phyloP scores from a whole-genome alignment of 2,797 vertebrate genomes.

The Ambastaia sidthimunki region DNA sequence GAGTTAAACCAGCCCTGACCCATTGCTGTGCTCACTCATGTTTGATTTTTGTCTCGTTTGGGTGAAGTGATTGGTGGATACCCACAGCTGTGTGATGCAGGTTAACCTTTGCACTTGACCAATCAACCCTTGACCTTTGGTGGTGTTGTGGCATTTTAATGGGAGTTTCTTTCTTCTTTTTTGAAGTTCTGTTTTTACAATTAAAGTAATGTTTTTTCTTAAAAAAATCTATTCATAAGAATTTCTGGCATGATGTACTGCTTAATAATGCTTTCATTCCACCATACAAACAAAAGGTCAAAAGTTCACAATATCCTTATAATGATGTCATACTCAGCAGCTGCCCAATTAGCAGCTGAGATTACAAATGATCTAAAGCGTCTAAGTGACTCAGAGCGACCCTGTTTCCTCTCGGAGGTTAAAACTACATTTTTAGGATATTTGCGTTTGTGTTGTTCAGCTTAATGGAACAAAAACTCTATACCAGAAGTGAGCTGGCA shows the following conservation, averaged over 20 bases:
- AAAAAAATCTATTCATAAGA: neutral
- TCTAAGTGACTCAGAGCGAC: neutral
- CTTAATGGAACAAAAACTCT: neutral
- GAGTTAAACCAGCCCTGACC: constrained; percentile 50
- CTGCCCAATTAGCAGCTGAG: constrained; percentile 41
- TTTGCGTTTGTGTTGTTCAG: constrained; percentile 5
- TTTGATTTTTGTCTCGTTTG: constrained; percentile 64
- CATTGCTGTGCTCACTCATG: constrained; percentile 50
- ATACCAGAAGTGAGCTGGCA: neutral
- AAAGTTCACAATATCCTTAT: neutral
- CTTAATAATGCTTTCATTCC: neutral
- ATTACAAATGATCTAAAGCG: constrained; percentile 15
- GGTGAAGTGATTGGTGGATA: constrained; percentile 61
- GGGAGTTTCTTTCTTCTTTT: constrained; percentile 1
- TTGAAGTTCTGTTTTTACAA: neutral
- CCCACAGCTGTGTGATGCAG: constrained; percentile 57
- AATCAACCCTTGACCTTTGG: constrained; percentile 48
- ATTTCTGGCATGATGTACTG: neutral
- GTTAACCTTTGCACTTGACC: constrained; percentile 55
- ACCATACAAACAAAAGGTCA: neutral
- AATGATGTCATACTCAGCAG: constrained; percentile 48
- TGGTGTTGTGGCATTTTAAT: constrained; percentile 43
- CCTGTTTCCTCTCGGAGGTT: constrained; percentile 46
- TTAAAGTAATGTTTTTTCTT: neutral
- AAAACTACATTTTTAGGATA: constrained; percentile 34